Evolutionary conservation across 2,113 vertebrate species (phyloP), one percentile per base, ranked within the genome.

Genomic region (Dipodomys spectabilis): DNA sequence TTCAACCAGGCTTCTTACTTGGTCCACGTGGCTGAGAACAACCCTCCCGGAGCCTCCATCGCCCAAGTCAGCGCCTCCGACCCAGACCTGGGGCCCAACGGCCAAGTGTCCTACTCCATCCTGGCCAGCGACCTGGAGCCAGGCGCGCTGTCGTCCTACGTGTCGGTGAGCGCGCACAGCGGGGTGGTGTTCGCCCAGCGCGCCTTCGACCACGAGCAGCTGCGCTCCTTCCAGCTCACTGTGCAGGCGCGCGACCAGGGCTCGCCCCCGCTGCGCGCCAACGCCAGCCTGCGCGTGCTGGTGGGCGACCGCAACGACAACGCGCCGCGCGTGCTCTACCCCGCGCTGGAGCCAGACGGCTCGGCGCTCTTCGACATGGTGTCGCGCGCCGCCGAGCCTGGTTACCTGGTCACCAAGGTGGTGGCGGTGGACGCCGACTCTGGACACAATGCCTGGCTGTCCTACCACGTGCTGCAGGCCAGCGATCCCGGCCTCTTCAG

Each of bases 231-330:
- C n/a, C n/a, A n/a, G n/a, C n/a, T n/a, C n/a, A n/a, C n/a, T n/a
- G n/a, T n/a, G n/a, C n/a, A n/a, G 0, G 96, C 97, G 8, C 82
- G 69, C 0, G 97, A 89, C 10, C 86, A 88, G 5, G 74, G 62
- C 64, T 68, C 64, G 1, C 97, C 95, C 3, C 4, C 93, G 0
- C 95, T 96, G 0, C 20, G 92, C 18, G 71, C 95, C 84, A 97
- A 96, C 2, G 91, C 95, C 72, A 94, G n/a, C 4, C 1, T 97
- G 0, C 87, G 1, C 5, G 32, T 97, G 0, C 7, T 96, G 0
- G 92, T 97, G 27, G 91, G 92, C 8, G 98, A 98, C 91, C 97
- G 96, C 79, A 98, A 98, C n/a, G 98, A 98, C 95, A 98, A 98
- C 86, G 85, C 97, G n/a, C 98, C 98, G 15, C 96, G 97, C 65